phyloP scores from a whole-genome alignment of 2,113 vertebrate species.

The Chiloscyllium plagiosum region DNA sequence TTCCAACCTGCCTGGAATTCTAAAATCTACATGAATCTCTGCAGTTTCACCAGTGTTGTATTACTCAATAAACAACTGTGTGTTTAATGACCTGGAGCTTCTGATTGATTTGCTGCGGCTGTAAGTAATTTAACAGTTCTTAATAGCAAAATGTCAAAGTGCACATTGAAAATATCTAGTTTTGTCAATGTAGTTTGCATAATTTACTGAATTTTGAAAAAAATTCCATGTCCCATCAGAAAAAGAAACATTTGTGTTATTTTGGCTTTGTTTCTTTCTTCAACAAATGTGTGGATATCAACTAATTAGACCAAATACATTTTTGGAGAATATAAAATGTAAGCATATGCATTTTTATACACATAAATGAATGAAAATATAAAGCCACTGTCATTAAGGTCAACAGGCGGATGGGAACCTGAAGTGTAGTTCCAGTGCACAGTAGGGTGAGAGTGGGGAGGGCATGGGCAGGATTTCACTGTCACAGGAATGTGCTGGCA shows the following conservation, averaged over 20 bases:
- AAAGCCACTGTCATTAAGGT: not conserved
- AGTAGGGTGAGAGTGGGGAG: no score
- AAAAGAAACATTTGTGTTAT: not conserved
- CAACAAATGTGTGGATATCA: not conserved
- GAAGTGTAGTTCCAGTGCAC: no score
- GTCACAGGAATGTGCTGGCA: no score
- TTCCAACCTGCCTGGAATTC: constrained; percentile 22
- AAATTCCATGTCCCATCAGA: not conserved
- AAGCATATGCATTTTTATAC: not conserved
- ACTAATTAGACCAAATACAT: not conserved
- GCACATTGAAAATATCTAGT: not conserved
- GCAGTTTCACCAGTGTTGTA: not conserved
- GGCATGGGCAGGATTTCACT: no score
- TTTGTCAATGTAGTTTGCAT: not conserved
- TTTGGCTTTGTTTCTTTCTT: not conserved
- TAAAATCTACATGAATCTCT: not conserved
- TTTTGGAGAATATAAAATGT: not conserved
- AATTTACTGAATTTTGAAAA: not conserved
- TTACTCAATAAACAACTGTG: not conserved
- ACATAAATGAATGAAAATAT: not conserved
- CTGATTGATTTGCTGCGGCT: not conserved
- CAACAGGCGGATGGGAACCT: not conserved
- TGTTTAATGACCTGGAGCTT: constrained; percentile 1
- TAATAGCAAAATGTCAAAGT: not conserved
- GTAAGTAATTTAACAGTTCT: not conserved